Evolutionary conservation across 2,113 vertebrate genomes (phyloP).

Genomic region (Ornithorhynchus anatinus): DNA sequence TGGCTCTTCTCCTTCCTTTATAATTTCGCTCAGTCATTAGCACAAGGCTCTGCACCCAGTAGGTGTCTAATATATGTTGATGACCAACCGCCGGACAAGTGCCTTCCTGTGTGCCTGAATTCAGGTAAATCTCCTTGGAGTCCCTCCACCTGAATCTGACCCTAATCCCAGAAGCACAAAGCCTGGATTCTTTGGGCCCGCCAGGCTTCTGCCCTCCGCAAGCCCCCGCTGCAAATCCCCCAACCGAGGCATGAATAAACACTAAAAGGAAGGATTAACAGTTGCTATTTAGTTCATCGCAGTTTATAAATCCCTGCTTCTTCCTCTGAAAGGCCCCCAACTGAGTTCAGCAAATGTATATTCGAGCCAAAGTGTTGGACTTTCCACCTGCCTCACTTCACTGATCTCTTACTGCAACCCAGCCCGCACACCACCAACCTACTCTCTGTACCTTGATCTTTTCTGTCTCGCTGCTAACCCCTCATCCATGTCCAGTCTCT

Average conservation of each 20-base stretch:
- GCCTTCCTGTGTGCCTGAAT: slow-evolving; percentile 1
- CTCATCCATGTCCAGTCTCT: too few species aligned
- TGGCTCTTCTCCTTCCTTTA: neutral
- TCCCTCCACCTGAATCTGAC: slow-evolving; percentile 60
- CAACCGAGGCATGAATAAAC: slow-evolving; percentile 69
- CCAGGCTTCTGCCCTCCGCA: slow-evolving; percentile 61
- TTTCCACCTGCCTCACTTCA: too few species aligned
- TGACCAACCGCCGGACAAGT: too few species aligned
- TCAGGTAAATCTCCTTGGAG: slow-evolving; percentile 13
- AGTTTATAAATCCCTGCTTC: slow-evolving; percentile 62
- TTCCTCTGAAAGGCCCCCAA: slow-evolving; percentile 67
- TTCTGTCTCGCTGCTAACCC: too few species aligned
- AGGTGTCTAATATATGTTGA: too few species aligned
- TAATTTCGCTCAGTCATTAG: too few species aligned
- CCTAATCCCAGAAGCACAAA: slow-evolving; percentile 62
- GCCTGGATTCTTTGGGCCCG: slow-evolving; percentile 58
- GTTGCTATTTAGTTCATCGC: slow-evolving; percentile 66
- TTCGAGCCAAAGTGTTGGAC: slow-evolving; percentile 66
- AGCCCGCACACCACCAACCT: too few species aligned
- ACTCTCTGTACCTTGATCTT: too few species aligned
- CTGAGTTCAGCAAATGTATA: slow-evolving; percentile 68
- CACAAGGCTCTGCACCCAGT: too few species aligned
- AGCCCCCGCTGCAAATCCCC: slow-evolving; percentile 68
- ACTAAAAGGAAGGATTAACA: slow-evolving; percentile 72
- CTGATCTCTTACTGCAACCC: too few species aligned